Percentiles rank a stretch among this genome's conserved stretches.
These are phyloP conservation scores for Eupeodes latifasciatus DNA, from an alignment of 2,888 invertebrate genomes.

Conservation along the genomic window DNA sequence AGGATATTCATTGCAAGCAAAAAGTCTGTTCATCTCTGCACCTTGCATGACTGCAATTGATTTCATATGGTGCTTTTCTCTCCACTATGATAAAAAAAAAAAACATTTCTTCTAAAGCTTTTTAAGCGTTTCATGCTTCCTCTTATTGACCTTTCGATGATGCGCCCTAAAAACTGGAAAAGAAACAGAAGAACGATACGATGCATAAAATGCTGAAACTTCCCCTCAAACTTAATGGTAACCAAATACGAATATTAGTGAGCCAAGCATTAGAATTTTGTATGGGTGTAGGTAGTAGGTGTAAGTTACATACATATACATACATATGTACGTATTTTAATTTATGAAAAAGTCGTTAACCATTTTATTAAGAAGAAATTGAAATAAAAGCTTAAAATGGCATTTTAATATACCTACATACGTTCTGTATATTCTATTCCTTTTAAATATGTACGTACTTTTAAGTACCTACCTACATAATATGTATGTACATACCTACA, in stretches of 20 bases:
- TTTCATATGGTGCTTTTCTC: neutral
- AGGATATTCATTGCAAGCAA: constrained; percentile 30
- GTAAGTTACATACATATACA: neutral
- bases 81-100: neutral
- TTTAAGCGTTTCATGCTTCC: neutral
- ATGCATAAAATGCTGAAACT: constrained; percentile 16
- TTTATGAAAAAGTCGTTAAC: constrained; percentile 16
- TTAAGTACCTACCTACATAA: no score
- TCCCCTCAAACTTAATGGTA: constrained; percentile 39
- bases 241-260: constrained; percentile 11
- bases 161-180: constrained; percentile 49
- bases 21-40: constrained; percentile 19
- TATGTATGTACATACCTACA: no score
- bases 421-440: neutral
- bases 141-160: constrained; percentile 59
- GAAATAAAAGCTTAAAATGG: constrained; percentile 52
- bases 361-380: constrained; percentile 20
- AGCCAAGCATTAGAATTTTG: constrained; percentile 38
- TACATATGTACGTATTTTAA: neutral
- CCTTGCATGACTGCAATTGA: constrained; percentile 30
- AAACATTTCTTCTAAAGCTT: constrained; percentile 22
- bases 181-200: constrained; percentile 4
- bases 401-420: constrained; percentile 38
- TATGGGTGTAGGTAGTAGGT: constrained; percentile 2
- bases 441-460: neutral